Conservation (phyloP, 2,113 vertebrate species). For the Coturnix japonica region DNA sequence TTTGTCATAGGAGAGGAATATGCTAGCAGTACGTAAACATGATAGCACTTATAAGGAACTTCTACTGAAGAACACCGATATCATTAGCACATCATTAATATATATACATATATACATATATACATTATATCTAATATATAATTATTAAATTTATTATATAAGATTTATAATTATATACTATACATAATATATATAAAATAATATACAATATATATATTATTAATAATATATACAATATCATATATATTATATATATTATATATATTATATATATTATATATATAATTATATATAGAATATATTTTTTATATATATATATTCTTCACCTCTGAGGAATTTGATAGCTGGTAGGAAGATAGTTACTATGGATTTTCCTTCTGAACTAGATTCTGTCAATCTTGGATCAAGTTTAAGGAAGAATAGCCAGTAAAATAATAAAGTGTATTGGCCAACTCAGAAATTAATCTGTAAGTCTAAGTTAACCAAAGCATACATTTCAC, state of each 20-base stretch:
- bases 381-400: not conserved
- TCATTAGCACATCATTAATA: not conserved
- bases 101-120: no score
- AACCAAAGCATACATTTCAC: not conserved
- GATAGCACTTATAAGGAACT: not conserved
- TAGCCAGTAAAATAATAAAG: not conserved
- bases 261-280: no score
- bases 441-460: not conserved
- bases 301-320: not conserved
- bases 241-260: no score
- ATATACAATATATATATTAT: no score
- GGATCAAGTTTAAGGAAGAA: not conserved
- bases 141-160: no score
- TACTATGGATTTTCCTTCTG: not conserved
- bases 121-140: no score
- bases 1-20: slow-evolving; percentile 35
- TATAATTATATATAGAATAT: no score
- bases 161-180: no score
- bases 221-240: no score
- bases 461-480: not conserved
- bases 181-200: no score
- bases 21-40: not conserved
- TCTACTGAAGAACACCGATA: not conserved
- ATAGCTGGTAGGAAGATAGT: not conserved
- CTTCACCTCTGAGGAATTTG: not conserved